Evolutionary conservation across 2,113 vertebrate genomes (phyloP).

Genomic region (Rhizomys pruinosus): DNA sequence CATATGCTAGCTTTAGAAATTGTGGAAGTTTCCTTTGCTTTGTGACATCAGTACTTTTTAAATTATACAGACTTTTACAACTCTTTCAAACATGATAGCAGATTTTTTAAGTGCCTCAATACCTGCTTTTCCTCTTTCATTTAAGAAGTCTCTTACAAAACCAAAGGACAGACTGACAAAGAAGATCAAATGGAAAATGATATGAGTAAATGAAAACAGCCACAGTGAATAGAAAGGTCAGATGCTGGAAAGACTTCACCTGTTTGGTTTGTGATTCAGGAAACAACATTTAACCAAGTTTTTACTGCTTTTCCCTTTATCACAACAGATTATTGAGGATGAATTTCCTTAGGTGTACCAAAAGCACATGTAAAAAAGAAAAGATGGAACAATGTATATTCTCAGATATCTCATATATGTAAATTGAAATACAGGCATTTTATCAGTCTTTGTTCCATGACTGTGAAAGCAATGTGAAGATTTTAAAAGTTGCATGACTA

Average conservation of each 20-base stretch:
- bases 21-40: conserved; percentile 72
- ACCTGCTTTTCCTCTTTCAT: conserved; percentile 46
- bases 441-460: too few relatives aligned
- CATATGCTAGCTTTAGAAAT: conserved; percentile 84
- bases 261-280: neutral
- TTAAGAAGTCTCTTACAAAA: neutral
- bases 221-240: neutral
- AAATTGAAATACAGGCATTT: too few relatives aligned
- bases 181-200: conserved; percentile 9
- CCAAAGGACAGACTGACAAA: neutral
- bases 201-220: neutral
- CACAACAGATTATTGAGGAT: neutral
- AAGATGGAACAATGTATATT: neutral
- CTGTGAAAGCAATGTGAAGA: neutral
- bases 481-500: neutral
- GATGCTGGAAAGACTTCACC: neutral
- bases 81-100: conserved; percentile 31
- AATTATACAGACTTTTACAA: conserved; percentile 56
- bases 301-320: neutral
- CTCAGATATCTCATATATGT: too few relatives aligned
- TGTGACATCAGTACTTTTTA: conserved; percentile 65
- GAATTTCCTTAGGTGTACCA: neutral
- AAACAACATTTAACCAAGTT: conserved; percentile 28
- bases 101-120: conserved; percentile 54
- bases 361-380: neutral